These are phyloP conservation scores for Trematocara zebra DNA, from an alignment of 2,113 vertebrate species.

Conservation along the genomic window DNA sequence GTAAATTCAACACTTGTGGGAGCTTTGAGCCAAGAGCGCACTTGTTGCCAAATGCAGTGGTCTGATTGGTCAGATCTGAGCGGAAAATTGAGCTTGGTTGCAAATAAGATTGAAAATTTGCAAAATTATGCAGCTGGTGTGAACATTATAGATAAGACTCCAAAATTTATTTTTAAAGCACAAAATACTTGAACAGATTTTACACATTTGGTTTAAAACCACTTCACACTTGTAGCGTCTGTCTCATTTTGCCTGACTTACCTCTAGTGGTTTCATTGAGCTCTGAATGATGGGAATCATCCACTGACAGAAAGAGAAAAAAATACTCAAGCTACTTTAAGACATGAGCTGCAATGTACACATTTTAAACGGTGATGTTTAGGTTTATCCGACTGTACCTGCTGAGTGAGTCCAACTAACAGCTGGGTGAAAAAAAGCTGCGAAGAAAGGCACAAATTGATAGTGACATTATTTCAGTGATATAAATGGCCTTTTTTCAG, in stretches of 20 bases:
- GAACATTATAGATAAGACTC: neutral
- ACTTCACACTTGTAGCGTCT: neutral
- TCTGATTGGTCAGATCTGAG: neutral
- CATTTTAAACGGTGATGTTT: neutral
- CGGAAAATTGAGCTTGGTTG: neutral
- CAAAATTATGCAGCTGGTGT: neutral
- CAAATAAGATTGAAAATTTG: neutral
- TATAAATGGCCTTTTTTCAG: neutral
- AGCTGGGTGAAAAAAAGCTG: constrained; percentile 87
- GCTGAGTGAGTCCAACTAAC: constrained; percentile 85
- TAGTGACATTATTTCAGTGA: neutral
- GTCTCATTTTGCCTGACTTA: constrained; percentile 40
- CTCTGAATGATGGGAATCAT: constrained; percentile 89
- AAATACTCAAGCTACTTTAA: neutral
- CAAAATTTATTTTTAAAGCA: neutral
- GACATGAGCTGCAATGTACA: neutral
- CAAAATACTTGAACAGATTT: neutral
- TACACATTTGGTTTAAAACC: neutral
- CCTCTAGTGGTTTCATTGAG: constrained; percentile 91
- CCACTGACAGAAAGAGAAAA: constrained; percentile 73
- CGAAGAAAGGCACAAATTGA: neutral
- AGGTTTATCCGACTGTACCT: constrained; percentile 66
- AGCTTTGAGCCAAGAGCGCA: neutral
- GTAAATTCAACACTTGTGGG: neutral
- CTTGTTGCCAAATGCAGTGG: neutral